Conservation (phyloP, 2,888 invertebrate genomes). For the Thera britannica region DNA sequence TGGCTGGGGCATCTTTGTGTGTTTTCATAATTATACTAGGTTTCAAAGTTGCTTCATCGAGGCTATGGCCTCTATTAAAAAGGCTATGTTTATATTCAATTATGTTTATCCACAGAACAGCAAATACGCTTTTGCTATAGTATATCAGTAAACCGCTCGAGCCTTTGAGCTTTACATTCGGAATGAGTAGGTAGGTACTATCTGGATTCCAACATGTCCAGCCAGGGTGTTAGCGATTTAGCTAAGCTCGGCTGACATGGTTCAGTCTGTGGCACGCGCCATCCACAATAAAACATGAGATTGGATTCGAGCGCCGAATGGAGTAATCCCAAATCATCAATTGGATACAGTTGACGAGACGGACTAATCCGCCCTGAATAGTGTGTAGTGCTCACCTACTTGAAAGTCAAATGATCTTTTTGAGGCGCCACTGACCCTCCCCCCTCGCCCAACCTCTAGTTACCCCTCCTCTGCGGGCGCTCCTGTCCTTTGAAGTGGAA, state of each 20-base stretch:
- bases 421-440: background rate
- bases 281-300: constrained; percentile 8
- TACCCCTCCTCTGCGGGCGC: constrained; percentile 4
- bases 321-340: constrained; percentile 21
- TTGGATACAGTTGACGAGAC: constrained; percentile 17
- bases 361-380: constrained; percentile 19
- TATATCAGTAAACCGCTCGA: background rate
- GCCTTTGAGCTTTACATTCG: constrained; percentile 5
- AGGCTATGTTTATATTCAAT: too few species aligned
- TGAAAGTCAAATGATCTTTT: constrained; percentile 4
- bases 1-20: background rate
- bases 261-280: background rate
- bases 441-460: too few species aligned
- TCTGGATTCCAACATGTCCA: constrained; percentile 12
- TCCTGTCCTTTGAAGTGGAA: constrained; percentile 34
- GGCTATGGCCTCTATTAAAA: too few species aligned
- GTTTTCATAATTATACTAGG: background rate
- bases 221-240: constrained; percentile 1
- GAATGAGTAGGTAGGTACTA: constrained; percentile 5
- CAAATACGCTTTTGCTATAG: too few species aligned
- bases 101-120: too few species aligned
- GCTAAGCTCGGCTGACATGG: constrained; percentile 5
- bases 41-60: background rate
- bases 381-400: constrained; percentile 14
- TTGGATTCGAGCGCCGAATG: constrained; percentile 16